phyloP scores from a whole-genome alignment of 2,888 invertebrate species.

The Folsomia candida region DNA sequence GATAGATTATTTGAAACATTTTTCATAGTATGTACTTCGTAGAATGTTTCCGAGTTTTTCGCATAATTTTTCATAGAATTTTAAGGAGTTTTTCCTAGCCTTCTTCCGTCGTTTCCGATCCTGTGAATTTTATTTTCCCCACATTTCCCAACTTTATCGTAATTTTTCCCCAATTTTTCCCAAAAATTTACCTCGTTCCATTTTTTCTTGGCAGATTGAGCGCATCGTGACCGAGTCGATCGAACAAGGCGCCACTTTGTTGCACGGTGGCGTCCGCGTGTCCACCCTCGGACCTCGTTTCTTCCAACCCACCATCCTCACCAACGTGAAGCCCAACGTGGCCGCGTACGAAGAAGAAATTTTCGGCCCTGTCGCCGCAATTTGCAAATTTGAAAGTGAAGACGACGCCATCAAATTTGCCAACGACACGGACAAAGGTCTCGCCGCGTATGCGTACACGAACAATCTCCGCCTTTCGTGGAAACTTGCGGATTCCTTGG shows the following conservation, averaged over 20 bases:
- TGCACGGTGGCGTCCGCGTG: conserved; percentile 72
- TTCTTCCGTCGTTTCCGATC: too few relatives aligned
- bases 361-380: conserved; percentile 87
- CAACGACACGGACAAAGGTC: conserved; percentile 70
- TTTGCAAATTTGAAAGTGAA: conserved; percentile 69
- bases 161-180: too few relatives aligned
- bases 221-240: conserved; percentile 73
- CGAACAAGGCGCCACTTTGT: conserved; percentile 73
- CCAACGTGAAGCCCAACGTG: conserved; percentile 74
- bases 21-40: too few relatives aligned
- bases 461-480: conserved; percentile 83
- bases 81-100: too few relatives aligned
- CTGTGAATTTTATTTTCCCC: too few relatives aligned
- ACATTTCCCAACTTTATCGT: too few relatives aligned
- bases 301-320: conserved; percentile 83
- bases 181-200: neutral
- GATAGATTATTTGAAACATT: too few relatives aligned
- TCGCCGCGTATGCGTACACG: conserved; percentile 74
- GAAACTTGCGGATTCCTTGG: conserved; percentile 77
- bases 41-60: too few relatives aligned
- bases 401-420: conserved; percentile 80
- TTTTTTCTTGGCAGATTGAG: conserved; percentile 57
- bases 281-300: conserved; percentile 68
- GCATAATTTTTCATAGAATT: too few relatives aligned
- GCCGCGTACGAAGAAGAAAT: conserved; percentile 80